Evolutionary conservation across 1,140 invertebrate species (phyloP).

Genomic region (Brachionus koreanus): DNA sequence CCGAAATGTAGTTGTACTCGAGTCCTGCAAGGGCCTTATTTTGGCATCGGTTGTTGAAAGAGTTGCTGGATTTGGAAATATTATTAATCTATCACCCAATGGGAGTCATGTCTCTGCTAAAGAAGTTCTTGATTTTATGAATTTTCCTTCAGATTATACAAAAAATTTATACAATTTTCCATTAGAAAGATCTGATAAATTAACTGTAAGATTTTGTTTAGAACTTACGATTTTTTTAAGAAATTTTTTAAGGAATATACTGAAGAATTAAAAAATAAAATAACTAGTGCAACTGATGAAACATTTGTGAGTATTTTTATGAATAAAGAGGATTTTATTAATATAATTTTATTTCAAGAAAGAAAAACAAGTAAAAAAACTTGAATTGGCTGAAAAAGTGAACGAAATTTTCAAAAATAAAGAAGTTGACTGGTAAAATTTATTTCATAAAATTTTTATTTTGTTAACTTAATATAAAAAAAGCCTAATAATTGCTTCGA

Average conservation of each 20-base stretch:
- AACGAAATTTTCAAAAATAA: slow-evolving; percentile 48
- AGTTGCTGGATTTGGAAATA: slow-evolving; percentile 21
- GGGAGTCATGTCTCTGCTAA: slow-evolving; percentile 45
- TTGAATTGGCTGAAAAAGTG: slow-evolving; percentile 45
- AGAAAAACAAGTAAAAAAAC: slow-evolving; percentile 46
- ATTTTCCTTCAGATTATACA: slow-evolving; percentile 52
- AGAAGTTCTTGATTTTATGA: slow-evolving; percentile 68
- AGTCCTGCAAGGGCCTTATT: slow-evolving; percentile 76
- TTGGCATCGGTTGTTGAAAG: slow-evolving; percentile 71
- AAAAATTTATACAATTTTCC: slow-evolving; percentile 48
- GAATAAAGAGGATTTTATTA: not conserved
- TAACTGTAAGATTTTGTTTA: not conserved
- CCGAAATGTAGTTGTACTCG: slow-evolving; percentile 76
- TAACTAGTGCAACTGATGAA: slow-evolving; percentile 19
- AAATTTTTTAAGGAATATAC: slow-evolving; percentile 40
- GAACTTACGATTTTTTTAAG: not conserved
- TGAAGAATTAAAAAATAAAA: slow-evolving; percentile 38
- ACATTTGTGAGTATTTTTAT: not conserved
- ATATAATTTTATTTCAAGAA: slow-evolving; percentile 17
- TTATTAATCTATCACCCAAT: slow-evolving; percentile 22
- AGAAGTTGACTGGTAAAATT: slow-evolving; percentile 66
- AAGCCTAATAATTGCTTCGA: slow-evolving; percentile 71
- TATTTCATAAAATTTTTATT: not conserved
- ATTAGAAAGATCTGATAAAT: slow-evolving; percentile 46
- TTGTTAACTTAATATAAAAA: slow-evolving; percentile 5